Evolutionary conservation across 2,888 invertebrate species (phyloP).

Genomic region (Microchrysa polita): DNA sequence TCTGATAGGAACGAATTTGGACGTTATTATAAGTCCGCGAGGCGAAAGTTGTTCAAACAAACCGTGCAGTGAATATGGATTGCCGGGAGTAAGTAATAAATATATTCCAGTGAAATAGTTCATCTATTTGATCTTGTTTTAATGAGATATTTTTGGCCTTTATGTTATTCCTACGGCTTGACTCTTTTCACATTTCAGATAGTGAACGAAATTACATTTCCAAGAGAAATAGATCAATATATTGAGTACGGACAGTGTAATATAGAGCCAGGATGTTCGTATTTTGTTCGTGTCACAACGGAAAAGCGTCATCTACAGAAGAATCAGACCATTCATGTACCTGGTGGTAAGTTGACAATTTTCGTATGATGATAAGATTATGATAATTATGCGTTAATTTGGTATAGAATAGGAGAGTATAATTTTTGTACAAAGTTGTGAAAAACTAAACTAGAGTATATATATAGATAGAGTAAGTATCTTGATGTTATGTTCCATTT

Average conservation of each 20-base stretch:
- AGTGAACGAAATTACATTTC: slow-evolving; percentile 52
- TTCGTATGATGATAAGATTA: too few relatives aligned
- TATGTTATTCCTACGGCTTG: too few relatives aligned
- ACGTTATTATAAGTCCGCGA: slow-evolving; percentile 56
- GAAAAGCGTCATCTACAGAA: slow-evolving; percentile 54
- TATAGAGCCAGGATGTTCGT: slow-evolving; percentile 59
- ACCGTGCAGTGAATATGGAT: slow-evolving; percentile 57
- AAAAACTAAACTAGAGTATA: too few relatives aligned
- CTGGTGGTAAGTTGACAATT: slow-evolving; percentile 54
- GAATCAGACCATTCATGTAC: slow-evolving; percentile 53
- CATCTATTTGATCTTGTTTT: too few relatives aligned
- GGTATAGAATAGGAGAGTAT: too few relatives aligned
- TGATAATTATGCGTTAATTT: too few relatives aligned
- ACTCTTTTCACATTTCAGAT: too few relatives aligned
- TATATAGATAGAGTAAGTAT: too few relatives aligned
- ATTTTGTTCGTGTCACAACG: slow-evolving; percentile 57
- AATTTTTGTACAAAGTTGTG: too few relatives aligned
- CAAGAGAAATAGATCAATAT: slow-evolving; percentile 54
- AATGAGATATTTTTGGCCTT: too few relatives aligned
- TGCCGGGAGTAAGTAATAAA: slow-evolving; percentile 52
- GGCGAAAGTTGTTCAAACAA: slow-evolving; percentile 51
- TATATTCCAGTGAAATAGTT: too few relatives aligned
- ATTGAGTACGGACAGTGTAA: slow-evolving; percentile 58
- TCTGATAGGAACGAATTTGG: slow-evolving; percentile 57
- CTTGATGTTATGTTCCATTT: too few relatives aligned